Conservation (phyloP, 1,140 invertebrate species). For the Hirudo medicinalis region DNA sequence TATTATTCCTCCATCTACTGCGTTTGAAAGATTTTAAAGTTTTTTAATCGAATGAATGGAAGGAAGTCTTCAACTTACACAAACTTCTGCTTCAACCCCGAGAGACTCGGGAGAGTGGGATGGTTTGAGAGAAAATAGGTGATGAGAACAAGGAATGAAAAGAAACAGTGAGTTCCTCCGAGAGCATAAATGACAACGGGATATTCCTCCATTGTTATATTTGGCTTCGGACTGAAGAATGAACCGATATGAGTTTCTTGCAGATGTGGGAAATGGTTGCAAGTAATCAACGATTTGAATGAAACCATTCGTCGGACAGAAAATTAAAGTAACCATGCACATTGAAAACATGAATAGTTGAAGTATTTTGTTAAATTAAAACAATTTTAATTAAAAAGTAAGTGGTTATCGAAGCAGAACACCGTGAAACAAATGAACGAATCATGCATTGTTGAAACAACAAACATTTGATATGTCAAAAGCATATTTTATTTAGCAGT, state of each 20-base stretch:
- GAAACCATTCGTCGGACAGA: too few species aligned
- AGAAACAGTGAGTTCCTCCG: conserved; percentile 33
- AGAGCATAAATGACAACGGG: conserved; percentile 28
- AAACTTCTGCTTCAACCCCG: conserved; percentile 20
- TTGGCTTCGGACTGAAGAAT: conserved; percentile 20
- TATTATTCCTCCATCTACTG: not conserved
- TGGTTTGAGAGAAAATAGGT: conserved; percentile 36
- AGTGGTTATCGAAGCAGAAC: too few species aligned
- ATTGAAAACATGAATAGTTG: too few species aligned
- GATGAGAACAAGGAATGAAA: conserved; percentile 31
- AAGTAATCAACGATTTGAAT: too few species aligned
- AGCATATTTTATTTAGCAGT: too few species aligned
- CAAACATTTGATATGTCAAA: too few species aligned
- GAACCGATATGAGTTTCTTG: not conserved
- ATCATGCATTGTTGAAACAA: too few species aligned
- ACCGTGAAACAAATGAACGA: too few species aligned
- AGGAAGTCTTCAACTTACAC: conserved; percentile 15
- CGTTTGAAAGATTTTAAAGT: not conserved
- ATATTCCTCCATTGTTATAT: conserved; percentile 19
- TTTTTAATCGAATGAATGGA: not conserved
- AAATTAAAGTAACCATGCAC: too few species aligned
- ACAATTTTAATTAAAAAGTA: too few species aligned
- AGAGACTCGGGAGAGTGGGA: conserved; percentile 30
- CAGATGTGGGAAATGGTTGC: too few species aligned
- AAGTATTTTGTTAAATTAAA: too few species aligned